These are phyloP conservation scores for Drosophila quinaria DNA, from an alignment of 2,888 invertebrate genomes.

Conservation along the genomic window DNA sequence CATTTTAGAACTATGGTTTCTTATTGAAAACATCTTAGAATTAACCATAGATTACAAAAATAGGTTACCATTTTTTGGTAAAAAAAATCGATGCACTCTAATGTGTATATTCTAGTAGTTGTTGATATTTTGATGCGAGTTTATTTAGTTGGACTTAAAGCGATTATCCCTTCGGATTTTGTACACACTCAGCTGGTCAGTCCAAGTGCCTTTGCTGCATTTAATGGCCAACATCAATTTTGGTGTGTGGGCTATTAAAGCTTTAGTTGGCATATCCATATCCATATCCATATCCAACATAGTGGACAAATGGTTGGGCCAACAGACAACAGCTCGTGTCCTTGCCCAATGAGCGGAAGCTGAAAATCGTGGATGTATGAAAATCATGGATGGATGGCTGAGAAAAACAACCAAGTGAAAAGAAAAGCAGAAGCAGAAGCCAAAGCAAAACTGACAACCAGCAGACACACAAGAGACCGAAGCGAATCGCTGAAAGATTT, in stretches of 20 bases:
- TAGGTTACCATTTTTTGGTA: too few species aligned
- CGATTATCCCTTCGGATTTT: slow-evolving; percentile 9
- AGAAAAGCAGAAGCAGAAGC: neutral
- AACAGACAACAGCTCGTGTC: slow-evolving; percentile 40
- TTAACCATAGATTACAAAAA: too few species aligned
- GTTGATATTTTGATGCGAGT: slow-evolving; percentile 16
- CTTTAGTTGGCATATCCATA: slow-evolving; percentile 46
- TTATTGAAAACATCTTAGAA: too few species aligned
- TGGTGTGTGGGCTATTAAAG: slow-evolving; percentile 59
- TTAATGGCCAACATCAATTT: slow-evolving; percentile 70
- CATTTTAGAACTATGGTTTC: too few species aligned
- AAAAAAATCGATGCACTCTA: too few species aligned
- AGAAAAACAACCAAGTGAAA: slow-evolving; percentile 17
- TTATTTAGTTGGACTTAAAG: slow-evolving; percentile 1
- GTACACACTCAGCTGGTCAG: slow-evolving; percentile 10
- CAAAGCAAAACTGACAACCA: slow-evolving; percentile 27
- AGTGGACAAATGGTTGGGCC: slow-evolving; percentile 17
- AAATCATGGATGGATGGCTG: slow-evolving; percentile 53
- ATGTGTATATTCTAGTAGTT: neutral
- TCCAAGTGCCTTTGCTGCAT: slow-evolving; percentile 57
- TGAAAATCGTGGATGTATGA: slow-evolving; percentile 54
- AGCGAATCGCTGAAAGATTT: slow-evolving; percentile 32
- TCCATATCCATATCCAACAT: slow-evolving; percentile 35
- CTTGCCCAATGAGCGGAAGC: slow-evolving; percentile 61
- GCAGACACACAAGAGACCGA: slow-evolving; percentile 43